These are phyloP conservation scores for Oeneis ivallda DNA, from an alignment of 2,888 invertebrate species.

Conservation along the genomic window DNA sequence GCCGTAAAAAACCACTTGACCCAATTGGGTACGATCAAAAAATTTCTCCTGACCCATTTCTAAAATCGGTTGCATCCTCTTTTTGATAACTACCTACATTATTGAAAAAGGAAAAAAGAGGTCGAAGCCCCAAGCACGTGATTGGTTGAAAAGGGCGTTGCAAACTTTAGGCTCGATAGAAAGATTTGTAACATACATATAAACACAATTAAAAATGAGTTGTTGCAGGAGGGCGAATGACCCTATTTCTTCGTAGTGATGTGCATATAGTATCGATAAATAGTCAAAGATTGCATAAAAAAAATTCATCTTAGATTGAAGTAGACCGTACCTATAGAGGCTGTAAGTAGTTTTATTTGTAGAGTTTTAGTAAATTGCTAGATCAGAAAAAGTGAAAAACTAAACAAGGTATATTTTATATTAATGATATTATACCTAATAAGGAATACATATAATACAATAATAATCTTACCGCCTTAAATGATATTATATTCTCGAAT, in stretches of 20 bases:
- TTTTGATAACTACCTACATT: slow-evolving; percentile 8
- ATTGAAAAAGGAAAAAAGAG: slow-evolving; percentile 52
- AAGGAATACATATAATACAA: too few species aligned
- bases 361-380: too few species aligned
- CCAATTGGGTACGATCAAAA: slow-evolving; percentile 57
- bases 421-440: too few species aligned
- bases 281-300: neutral
- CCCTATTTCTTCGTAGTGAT: slow-evolving; percentile 67
- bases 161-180: slow-evolving; percentile 61
- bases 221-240: slow-evolving; percentile 74
- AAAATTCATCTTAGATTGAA: neutral
- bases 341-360: too few species aligned
- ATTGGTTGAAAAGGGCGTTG: slow-evolving; percentile 50
- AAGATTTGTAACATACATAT: slow-evolving; percentile 67
- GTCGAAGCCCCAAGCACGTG: slow-evolving; percentile 55
- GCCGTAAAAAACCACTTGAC: slow-evolving; percentile 61
- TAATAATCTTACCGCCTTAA: too few species aligned
- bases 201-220: slow-evolving; percentile 79
- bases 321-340: neutral
- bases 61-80: slow-evolving; percentile 55
- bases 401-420: too few species aligned
- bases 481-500: too few species aligned
- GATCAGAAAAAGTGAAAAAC: too few species aligned
- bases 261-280: slow-evolving; percentile 41
- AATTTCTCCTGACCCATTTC: slow-evolving; percentile 71